Evolutionary conservation across 2,113 vertebrate genomes (phyloP), one percentile per base, ranked within the genome.

Genomic region (Vidua macroura): DNA sequence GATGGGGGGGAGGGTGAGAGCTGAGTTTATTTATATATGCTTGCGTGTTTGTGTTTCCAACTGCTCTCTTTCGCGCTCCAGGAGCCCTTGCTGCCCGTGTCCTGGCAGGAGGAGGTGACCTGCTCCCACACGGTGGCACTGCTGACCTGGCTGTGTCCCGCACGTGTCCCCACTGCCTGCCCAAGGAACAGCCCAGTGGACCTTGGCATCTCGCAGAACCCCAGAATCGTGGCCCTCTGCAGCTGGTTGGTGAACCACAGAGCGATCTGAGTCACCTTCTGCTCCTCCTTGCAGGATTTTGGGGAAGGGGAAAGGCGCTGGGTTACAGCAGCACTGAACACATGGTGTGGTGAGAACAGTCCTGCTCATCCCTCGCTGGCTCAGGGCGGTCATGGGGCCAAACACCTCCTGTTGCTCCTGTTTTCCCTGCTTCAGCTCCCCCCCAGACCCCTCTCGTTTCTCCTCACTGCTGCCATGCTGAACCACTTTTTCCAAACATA

Each of bases 81-180:
- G 31, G 37, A 74, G 3, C 39, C 20, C 33, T 11, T 3, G 6
- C 44, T 56, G 70, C 33, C 74, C 21, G 0, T 28, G 83, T 48
- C 27, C 16, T 3, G 62, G 35, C 37, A 11, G 53, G 7, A 55
- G 3, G 56, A 43, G n/a, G 60, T 37, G 82, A 60, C 35, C 60
- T 37, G 75, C 11, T 78, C 78, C 95, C 95, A 88, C 95, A 90
- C 17, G 91, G 95, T 93, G 95, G 95, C 95, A 87, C 91, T 87
- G 19, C 82, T 46, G 53, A 59, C 79, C 78, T 6, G 70, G 59
- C 52, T 28, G 19, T 48, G 55, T 68, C 72, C 83, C 1, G 0
- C 49, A 4, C 22, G 5, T 5, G 24, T 66, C 73, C 62, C 44
- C 31, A 11, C 39, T 44, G n/a, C 28, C 44, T 18, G 79, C 35